phyloP scores from a whole-genome alignment of 2,888 invertebrate species.

The Marasmarcha lunaedactyla region DNA sequence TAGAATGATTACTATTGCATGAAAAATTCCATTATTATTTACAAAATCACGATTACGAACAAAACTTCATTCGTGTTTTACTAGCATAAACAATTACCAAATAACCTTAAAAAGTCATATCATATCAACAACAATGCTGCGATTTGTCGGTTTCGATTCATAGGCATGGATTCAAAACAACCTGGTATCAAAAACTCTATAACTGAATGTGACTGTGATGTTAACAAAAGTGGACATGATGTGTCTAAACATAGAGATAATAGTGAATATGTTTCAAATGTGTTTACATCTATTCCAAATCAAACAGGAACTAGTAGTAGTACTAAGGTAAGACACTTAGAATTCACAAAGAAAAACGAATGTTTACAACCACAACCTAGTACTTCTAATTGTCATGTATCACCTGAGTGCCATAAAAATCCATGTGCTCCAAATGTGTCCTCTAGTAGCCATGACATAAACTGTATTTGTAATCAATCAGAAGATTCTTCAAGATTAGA shows the following conservation, averaged over 20 bases:
- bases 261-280: conserved; percentile 34
- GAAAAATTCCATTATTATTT: too few species aligned
- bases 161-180: conserved; percentile 51
- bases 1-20: too few species aligned
- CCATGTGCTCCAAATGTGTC: conserved; percentile 13
- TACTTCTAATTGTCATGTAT: background rate
- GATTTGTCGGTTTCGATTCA: conserved; percentile 30
- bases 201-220: conserved; percentile 35
- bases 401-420: conserved; percentile 1
- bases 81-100: conserved; percentile 8
- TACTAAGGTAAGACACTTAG: conserved; percentile 25
- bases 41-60: too few species aligned
- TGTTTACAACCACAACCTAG: conserved; percentile 15
- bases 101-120: conserved; percentile 56
- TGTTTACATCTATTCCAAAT: conserved; percentile 42
- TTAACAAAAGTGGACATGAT: conserved; percentile 27
- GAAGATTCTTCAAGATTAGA: conserved; percentile 10
- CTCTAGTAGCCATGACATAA: conserved; percentile 30
- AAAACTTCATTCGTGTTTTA: too few species aligned
- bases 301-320: conserved; percentile 30
- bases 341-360: conserved; percentile 27
- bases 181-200: conserved; percentile 29
- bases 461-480: background rate
- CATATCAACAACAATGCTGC: conserved; percentile 46
- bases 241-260: conserved; percentile 25